Evolutionary conservation across 2,797 vertebrate genomes (phyloP).

Genomic region (Coregonus suidteri): DNA sequence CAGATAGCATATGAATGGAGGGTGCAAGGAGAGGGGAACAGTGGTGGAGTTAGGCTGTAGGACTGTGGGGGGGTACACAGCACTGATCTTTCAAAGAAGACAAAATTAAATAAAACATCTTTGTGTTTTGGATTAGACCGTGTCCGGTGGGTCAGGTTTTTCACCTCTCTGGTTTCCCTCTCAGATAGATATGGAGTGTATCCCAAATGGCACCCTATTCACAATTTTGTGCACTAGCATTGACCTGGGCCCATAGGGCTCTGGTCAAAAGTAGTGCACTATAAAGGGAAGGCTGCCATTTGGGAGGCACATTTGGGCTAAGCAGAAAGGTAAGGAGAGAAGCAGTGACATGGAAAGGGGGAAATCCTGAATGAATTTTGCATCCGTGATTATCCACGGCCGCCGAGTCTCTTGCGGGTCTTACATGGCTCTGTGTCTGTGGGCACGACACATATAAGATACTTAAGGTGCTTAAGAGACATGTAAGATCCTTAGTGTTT

Average conservation of each 20-base stretch:
- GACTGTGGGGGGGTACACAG: slow-evolving; percentile 7
- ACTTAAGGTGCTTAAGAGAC: too few species aligned
- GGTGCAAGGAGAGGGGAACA: slow-evolving; percentile 1
- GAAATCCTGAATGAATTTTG: not conserved
- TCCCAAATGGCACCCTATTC: too few species aligned
- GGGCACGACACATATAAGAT: too few species aligned
- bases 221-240: too few species aligned
- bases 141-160: slow-evolving; percentile 17
- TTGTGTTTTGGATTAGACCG: slow-evolving; percentile 40
- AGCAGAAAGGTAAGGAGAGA: slow-evolving; percentile 31
- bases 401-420: not conserved
- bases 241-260: too few species aligned
- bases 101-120: slow-evolving; percentile 32
- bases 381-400: slow-evolving; percentile 11
- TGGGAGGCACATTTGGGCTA: too few species aligned
- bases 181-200: not conserved
- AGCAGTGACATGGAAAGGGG: not conserved
- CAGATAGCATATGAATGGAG: slow-evolving; percentile 33
- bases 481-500: too few species aligned
- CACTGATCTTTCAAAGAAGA: slow-evolving; percentile 6
- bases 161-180: slow-evolving; percentile 22
- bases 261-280: too few species aligned
- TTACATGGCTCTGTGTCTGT: too few species aligned
- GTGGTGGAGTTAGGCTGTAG: not conserved
- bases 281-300: too few species aligned